Base-by-base conservation (phyloP, 2,797 vertebrate species). In the Leucoraja ocellata region DNA sequence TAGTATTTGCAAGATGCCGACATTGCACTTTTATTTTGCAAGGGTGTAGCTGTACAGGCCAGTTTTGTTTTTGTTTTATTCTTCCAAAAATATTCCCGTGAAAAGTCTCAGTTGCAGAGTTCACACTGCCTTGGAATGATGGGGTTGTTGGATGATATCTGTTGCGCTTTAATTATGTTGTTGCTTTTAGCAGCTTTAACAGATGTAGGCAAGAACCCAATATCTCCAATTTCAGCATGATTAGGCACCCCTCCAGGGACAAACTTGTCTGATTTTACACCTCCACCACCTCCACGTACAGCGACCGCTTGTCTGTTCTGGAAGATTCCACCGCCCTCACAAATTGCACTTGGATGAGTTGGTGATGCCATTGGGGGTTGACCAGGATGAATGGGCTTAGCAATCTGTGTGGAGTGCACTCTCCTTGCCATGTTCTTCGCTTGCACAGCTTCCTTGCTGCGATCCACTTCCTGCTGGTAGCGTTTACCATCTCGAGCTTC, bases 361-460 rank as follows among this genome's bases (percentile, higher is more conserved):
- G 32, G 32, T 32, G 32, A 32, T 32, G 32, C 32, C 32, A 32
- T 97, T 2, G 98, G 98, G 94, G 98, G 97, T 94, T 99, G 98
- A 92, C 98, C 98, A 11, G 98, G 98, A 94, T 98, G 97, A 96
- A 99, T 99, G 86, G 98, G 98, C 94, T 99, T 99, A 94, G 98
- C 98, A 18, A 99, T 99, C 94, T 99, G 98, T 0, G 98, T 98
- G 0, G 98, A 99, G 94, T 99, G 98, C 76, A 98, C 98, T 95
- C 98, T 97, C 95, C 98, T 97, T 95, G 98, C 98, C 98, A 99
- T 99, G 93, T 99, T 99, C 97, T 99, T 99, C 95, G 98, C 98
- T 93, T 98, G 96, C 76, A 99, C 98, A 0, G 99, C 98, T 95
- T 99, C 99, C 96, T 99, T 99, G 95, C 99, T 99, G 94, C 98